A percentile compares a stretch with the other conserved stretches of the same genome.
Conservation (phyloP, 2,797 vertebrate species). For the Diglossa cyanea region DNA sequence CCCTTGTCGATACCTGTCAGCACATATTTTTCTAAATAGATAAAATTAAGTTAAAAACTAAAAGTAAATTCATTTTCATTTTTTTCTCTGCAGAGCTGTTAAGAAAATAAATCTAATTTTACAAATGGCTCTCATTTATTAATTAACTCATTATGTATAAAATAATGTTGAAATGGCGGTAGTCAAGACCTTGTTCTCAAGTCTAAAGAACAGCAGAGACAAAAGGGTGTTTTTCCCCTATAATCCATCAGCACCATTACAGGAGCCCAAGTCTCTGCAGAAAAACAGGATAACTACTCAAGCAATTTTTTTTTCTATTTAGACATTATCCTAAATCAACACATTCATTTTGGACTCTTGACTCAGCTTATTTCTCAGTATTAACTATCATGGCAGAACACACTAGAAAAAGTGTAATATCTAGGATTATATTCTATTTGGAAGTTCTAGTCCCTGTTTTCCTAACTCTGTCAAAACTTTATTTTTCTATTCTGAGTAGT, state of each 20-base stretch:
- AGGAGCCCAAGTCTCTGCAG: background rate
- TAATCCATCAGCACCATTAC: background rate
- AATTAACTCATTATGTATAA: background rate
- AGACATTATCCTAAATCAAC: background rate
- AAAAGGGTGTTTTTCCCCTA: background rate
- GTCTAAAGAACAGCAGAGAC: background rate
- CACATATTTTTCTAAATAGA: background rate
- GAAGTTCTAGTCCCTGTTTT: background rate
- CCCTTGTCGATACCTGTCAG: background rate
- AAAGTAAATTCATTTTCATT: background rate
- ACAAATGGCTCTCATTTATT: background rate
- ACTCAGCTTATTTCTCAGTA: background rate
- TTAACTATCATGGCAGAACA: background rate
- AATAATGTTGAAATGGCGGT: background rate
- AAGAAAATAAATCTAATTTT: background rate
- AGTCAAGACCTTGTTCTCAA: background rate
- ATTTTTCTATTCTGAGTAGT: background rate
- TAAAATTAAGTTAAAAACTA: slow-evolving; percentile 38
- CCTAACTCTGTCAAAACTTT: background rate
- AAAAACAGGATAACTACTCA: background rate
- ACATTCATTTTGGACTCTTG: background rate
- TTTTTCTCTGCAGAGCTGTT: background rate
- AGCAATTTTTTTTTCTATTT: background rate
- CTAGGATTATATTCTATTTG: background rate
- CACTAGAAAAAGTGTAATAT: background rate